Evolutionary conservation across 2,797 vertebrate species (phyloP).

Genomic region (Chaetophractus vellerosus): DNA sequence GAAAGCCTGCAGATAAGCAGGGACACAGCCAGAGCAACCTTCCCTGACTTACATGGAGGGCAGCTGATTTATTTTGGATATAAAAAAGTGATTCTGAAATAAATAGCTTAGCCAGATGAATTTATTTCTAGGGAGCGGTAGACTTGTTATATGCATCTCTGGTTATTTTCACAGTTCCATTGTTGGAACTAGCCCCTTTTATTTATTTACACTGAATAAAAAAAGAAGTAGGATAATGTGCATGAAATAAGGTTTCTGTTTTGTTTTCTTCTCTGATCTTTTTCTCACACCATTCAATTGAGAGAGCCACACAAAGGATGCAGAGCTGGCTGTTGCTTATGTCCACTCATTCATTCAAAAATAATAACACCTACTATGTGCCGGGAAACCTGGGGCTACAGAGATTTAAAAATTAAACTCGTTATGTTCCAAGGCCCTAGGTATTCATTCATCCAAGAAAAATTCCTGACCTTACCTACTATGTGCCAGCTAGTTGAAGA

Average conservation of each 20-base stretch:
- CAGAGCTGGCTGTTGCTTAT: neutral
- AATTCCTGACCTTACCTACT: neutral
- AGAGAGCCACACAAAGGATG: neutral
- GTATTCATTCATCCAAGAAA: conserved; percentile 8
- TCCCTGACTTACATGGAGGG: conserved; percentile 20
- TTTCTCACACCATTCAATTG: conserved; percentile 62
- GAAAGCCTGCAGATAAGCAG: neutral
- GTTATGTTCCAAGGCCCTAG: neutral
- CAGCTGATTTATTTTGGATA: conserved; percentile 31
- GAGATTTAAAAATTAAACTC: neutral
- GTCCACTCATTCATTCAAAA: conserved; percentile 15
- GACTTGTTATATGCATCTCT: conserved; percentile 64
- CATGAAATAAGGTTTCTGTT: conserved; percentile 70
- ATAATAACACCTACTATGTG: conserved; percentile 15
- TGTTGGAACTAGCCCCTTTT: conserved; percentile 77
- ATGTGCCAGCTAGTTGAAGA: neutral
- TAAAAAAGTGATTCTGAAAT: neutral
- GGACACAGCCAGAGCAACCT: conserved; percentile 3
- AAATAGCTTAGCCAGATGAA: conserved; percentile 69
- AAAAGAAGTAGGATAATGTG: conserved; percentile 59
- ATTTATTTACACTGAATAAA: conserved; percentile 74
- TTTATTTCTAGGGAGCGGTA: conserved; percentile 60
- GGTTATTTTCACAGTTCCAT: conserved; percentile 60
- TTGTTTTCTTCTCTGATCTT: conserved; percentile 66
- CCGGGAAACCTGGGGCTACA: neutral